Conservation (phyloP, 2,888 invertebrate genomes). For the Loripinus fragilis region DNA sequence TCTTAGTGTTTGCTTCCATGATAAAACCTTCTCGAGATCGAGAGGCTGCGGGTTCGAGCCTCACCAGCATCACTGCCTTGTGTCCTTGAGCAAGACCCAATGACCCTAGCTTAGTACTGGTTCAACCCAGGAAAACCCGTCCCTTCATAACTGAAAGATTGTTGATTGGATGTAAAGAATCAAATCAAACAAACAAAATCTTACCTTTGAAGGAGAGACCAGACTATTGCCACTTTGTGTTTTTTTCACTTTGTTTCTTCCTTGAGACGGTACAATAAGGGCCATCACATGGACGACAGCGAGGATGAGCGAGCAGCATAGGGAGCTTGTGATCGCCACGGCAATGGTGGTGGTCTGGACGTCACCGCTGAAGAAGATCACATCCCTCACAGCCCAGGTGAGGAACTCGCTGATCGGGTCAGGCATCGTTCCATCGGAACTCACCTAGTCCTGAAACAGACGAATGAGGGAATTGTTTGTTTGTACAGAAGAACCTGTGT, state of each 20-base stretch:
- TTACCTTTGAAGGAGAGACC: constrained; percentile 5
- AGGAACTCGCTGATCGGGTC: constrained; percentile 61
- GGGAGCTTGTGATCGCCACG: constrained; percentile 73
- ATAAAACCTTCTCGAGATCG: too few relatives aligned
- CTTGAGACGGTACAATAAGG: constrained; percentile 44
- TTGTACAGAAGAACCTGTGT: too few relatives aligned
- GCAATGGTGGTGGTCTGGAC: constrained; percentile 75
- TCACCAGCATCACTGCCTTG: too few relatives aligned
- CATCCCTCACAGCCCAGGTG: constrained; percentile 64
- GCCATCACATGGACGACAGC: constrained; percentile 65
- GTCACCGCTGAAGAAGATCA: constrained; percentile 75
- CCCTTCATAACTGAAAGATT: too few relatives aligned
- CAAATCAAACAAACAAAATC: too few relatives aligned
- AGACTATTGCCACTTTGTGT: constrained; percentile 7
- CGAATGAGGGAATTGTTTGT: too few relatives aligned
- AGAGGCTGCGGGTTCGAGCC: too few relatives aligned
- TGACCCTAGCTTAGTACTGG: too few relatives aligned
- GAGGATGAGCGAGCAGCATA: constrained; percentile 71
- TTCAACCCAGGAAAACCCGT: too few relatives aligned
- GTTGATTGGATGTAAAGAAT: too few relatives aligned
- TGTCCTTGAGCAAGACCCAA: too few relatives aligned
- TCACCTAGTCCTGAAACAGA: background rate
- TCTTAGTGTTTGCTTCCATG: too few relatives aligned
- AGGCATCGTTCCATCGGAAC: constrained; percentile 35
- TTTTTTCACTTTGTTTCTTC: constrained; percentile 17